Conservation (phyloP, 2,888 invertebrate genomes). For the Lochmaea capreae region DNA sequence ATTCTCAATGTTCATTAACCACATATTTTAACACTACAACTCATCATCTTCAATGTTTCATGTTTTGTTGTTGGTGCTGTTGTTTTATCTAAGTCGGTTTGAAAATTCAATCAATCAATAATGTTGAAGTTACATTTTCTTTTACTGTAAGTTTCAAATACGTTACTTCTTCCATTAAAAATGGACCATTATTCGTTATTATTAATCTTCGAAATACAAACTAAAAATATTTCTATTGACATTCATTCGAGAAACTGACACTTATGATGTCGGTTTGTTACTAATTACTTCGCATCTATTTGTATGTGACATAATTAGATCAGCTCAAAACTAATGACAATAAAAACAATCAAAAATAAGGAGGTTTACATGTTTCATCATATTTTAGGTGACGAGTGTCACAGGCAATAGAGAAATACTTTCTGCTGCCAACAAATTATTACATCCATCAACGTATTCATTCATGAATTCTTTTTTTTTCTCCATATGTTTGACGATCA, state of each 20-base stretch:
- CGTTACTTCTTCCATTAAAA: too few species aligned
- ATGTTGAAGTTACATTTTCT: too few species aligned
- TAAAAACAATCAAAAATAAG: conserved; percentile 1
- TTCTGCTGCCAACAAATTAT: conserved; percentile 12
- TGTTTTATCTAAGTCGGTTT: too few species aligned
- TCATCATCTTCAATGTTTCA: too few species aligned
- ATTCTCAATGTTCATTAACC: too few species aligned
- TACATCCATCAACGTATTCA: conserved; percentile 10
- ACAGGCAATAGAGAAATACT: neutral
- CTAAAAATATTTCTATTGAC: too few species aligned
- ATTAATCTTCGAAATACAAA: too few species aligned
- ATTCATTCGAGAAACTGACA: neutral
- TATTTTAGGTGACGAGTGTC: conserved; percentile 5
- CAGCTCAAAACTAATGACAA: neutral
- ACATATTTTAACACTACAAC: too few species aligned
- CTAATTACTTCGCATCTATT: neutral
- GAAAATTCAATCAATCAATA: too few species aligned
- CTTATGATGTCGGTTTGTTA: neutral
- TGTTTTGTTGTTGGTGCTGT: too few species aligned
- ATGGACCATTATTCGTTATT: too few species aligned
- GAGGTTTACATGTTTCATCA: neutral
- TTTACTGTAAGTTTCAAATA: too few species aligned
- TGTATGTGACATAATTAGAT: neutral
- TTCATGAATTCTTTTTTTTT: conserved; percentile 1
- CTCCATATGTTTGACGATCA: neutral